Conservation (phyloP, 1,140 invertebrate genomes). For the Antheraea mylitta region DNA sequence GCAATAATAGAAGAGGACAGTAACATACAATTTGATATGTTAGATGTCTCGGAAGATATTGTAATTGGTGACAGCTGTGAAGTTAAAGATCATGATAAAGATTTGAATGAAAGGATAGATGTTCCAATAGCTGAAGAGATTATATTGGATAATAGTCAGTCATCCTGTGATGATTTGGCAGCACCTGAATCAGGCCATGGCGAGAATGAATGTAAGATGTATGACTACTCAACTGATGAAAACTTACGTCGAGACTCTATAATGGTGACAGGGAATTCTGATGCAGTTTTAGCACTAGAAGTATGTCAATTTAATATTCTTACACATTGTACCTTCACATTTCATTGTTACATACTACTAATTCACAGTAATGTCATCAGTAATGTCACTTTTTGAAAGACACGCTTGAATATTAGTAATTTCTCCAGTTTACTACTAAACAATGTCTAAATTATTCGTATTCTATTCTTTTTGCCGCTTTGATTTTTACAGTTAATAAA, state of each 20-base stretch:
- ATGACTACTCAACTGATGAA: slow-evolving; percentile 66
- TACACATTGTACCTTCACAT: too few species aligned
- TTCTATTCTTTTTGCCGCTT: too few species aligned
- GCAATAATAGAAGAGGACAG: slow-evolving; percentile 33
- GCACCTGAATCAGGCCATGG: slow-evolving; percentile 17
- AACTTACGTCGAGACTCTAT: slow-evolving; percentile 52
- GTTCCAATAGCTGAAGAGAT: slow-evolving; percentile 57
- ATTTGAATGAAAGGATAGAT: slow-evolving; percentile 27
- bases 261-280: slow-evolving; percentile 54
- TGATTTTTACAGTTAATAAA: too few species aligned
- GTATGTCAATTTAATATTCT: slow-evolving; percentile 34
- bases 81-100: slow-evolving; percentile 48
- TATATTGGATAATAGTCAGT: slow-evolving; percentile 67
- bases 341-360: too few species aligned
- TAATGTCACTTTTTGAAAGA: too few species aligned
- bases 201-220: slow-evolving; percentile 57
- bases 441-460: too few species aligned
- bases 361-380: too few species aligned
- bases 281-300: slow-evolving; percentile 67
- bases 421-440: too few species aligned
- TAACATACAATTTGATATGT: slow-evolving; percentile 65
- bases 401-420: too few species aligned
- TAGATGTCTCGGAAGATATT: slow-evolving; percentile 72
- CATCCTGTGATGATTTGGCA: slow-evolving; percentile 43
- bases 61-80: slow-evolving; percentile 62